Base-by-base conservation (phyloP, 2,797 vertebrate genomes). In the Platyrinchus mystaceus region DNA sequence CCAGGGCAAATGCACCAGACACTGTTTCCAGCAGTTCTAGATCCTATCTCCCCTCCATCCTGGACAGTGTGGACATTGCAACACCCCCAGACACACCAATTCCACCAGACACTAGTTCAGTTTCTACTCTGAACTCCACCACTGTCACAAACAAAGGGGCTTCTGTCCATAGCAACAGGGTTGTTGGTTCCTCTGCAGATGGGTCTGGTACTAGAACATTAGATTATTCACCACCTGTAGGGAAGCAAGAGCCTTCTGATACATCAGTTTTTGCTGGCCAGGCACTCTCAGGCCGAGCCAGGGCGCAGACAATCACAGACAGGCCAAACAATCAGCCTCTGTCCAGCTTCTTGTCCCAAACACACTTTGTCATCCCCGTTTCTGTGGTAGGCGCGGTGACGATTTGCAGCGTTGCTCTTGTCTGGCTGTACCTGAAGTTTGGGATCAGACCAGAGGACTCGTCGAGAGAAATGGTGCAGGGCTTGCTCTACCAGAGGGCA, bases 401-500 rank as follows among this genome's bases (percentile, higher is more conserved):
- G 43, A 32, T 7, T 47, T 21, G 43, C 87, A 82, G 52, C 6
- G 52, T 92, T 43, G 87, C 2, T 70, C 49, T 67, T 7, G 68
- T 70, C 1, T 92, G 91, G 94, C 24, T 95, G 0, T 96, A 91
- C 46, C 79, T 84, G 22, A 95, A 91, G 80, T 91, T 70, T 56
- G 71, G 89, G 46, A 39, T 83, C 21, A 92, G 63, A 85, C 20
- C 34, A 64, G 93, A 92, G 46, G 68, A 79, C 34, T 17, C 6
- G 0, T 76, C 95, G 5, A 80, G 68, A 67, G 95, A 96, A 74
- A 91, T 80, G 75, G 34, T 93, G 3, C 84, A 95, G 76, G 84
- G 89, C 41, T 90, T 96, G 93, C 93, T 96, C 23, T 94, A 85
- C 71, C 75, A 77, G 19, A 78, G 64, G 46, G 2, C 26, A 36